phyloP scores from a whole-genome alignment of 2,888 invertebrate genomes.

The Taphrorychus bicolor region DNA sequence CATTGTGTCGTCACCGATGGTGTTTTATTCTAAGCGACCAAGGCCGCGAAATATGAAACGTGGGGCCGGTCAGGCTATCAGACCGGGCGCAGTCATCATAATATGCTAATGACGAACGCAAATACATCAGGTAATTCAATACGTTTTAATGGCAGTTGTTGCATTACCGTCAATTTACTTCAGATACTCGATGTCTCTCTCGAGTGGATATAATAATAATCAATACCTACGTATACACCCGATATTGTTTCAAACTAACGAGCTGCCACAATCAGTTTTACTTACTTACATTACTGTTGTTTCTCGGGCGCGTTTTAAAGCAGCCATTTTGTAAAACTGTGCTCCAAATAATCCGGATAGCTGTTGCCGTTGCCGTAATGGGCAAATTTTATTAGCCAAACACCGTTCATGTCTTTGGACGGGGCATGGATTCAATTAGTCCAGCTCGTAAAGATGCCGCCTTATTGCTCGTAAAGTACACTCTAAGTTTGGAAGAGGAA shows the following conservation, averaged over 20 bases:
- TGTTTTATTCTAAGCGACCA: conserved; percentile 13
- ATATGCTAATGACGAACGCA: conserved; percentile 6
- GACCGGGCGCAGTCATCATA: conserved; percentile 3
- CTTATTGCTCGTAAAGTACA: conserved; percentile 3
- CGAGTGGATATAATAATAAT: neutral
- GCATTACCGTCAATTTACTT: neutral
- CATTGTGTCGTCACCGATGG: conserved; percentile 15
- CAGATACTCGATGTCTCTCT: neutral
- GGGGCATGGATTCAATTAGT: conserved; percentile 4
- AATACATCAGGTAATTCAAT: neutral
- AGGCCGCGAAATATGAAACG: conserved; percentile 29
- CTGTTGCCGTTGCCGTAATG: neutral
- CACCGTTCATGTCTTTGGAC: neutral
- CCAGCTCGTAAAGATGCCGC: neutral
- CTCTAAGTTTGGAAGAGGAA: neutral
- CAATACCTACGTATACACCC: too few relatives aligned
- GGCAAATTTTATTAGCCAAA: conserved; percentile 2
- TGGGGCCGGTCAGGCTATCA: conserved; percentile 18
- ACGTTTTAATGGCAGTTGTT: neutral
- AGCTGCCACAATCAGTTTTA: neutral
- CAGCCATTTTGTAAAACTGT: neutral
- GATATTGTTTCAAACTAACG: neutral
- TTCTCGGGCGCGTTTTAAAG: neutral
- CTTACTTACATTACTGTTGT: neutral
- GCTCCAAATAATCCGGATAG: neutral